Evolutionary conservation across 92 coral and sea anemone genomes (phyloP).

Genomic region (Muricea muricata): DNA sequence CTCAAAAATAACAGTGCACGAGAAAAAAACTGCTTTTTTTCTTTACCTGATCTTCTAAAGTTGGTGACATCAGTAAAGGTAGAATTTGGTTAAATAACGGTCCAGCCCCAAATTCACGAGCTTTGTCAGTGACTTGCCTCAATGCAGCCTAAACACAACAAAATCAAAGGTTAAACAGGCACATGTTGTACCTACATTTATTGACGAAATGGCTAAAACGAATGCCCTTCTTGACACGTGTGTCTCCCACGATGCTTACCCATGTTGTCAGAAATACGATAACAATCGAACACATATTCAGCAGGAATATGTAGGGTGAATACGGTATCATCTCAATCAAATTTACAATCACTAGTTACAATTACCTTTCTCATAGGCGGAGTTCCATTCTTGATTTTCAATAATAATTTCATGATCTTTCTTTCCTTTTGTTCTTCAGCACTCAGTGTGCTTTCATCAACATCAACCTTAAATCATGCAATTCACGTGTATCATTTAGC

Average conservation of each 20-base stretch:
- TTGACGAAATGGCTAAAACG: no score
- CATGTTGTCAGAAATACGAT: no score
- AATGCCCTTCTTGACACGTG: no score
- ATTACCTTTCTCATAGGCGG: slow-evolving; percentile 95
- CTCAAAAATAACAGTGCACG: no score
- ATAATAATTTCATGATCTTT: slow-evolving; percentile 93
- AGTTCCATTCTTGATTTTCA: slow-evolving; percentile 97
- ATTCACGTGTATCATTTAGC: neutral
- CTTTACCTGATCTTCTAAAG: slow-evolving; percentile 96
- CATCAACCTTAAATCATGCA: slow-evolving; percentile 82
- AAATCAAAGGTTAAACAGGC: neutral
- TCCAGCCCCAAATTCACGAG: slow-evolving; percentile 99
- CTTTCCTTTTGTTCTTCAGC: slow-evolving; percentile 98
- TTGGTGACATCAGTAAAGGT: slow-evolving; percentile 97
- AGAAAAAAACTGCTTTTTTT: no score
- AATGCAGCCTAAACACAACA: slow-evolving; percentile 75
- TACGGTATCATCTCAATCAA: no score
- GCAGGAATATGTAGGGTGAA: no score
- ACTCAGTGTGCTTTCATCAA: slow-evolving; percentile 94
- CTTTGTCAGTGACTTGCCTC: slow-evolving; percentile 98
- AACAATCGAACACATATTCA: no score
- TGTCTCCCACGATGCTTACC: no score
- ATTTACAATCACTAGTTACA: no score
- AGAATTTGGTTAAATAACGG: slow-evolving; percentile 98
- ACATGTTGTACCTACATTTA: no score